These are phyloP conservation scores for Spondyliosoma cantharus DNA, from an alignment of 2,797 vertebrate species.

Conservation along the genomic window DNA sequence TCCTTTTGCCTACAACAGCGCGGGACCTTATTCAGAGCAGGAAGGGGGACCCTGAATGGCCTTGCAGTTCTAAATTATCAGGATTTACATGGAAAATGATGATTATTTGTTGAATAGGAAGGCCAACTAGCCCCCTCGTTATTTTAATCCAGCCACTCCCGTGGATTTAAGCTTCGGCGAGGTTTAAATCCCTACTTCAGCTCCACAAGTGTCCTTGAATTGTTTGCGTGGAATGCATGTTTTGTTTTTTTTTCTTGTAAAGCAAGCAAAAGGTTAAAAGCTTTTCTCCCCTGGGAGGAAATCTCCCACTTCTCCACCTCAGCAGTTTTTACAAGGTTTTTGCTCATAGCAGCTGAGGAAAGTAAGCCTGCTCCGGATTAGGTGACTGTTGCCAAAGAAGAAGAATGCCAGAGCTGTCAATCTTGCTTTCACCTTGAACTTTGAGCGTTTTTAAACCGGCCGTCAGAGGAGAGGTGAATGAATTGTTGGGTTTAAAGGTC, in stretches of 20 bases:
- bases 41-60: constrained; percentile 60
- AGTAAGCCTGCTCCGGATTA: constrained; percentile 59
- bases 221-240: constrained; percentile 67
- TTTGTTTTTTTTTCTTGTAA: constrained; percentile 77
- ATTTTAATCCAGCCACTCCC: constrained; percentile 66
- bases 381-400: constrained; percentile 60
- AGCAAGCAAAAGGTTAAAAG: constrained; percentile 82
- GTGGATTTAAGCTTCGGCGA: constrained; percentile 54
- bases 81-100: constrained; percentile 84
- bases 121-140: constrained; percentile 55
- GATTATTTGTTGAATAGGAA: constrained; percentile 80
- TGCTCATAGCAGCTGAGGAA: constrained; percentile 44
- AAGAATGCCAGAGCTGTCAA: constrained; percentile 64
- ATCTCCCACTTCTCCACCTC: constrained; percentile 49
- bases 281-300: constrained; percentile 51
- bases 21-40: constrained; percentile 68
- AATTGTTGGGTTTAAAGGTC: constrained; percentile 57
- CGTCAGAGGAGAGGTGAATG: constrained; percentile 24
- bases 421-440: constrained; percentile 64
- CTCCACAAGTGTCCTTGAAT: constrained; percentile 71
- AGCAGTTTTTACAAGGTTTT: constrained; percentile 73
- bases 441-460: constrained; percentile 16
- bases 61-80: constrained; percentile 77
- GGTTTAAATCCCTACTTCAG: constrained; percentile 72
- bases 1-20: constrained; percentile 58